These are phyloP conservation scores for Steinernema scapterisci DNA, from an alignment of 2,888 invertebrate species.

Conservation along the genomic window DNA sequence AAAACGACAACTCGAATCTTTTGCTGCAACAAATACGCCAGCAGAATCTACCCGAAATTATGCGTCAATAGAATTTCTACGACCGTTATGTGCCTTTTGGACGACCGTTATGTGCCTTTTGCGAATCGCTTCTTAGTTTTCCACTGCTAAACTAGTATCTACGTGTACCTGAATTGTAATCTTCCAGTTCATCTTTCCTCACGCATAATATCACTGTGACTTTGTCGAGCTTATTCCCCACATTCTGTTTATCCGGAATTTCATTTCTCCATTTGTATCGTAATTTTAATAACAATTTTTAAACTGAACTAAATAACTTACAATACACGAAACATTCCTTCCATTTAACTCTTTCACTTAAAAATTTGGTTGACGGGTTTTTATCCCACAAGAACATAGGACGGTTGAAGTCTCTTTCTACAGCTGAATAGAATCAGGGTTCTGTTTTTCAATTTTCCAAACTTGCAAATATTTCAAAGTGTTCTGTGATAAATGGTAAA, in stretches of 20 bases:
- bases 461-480: too few relatives aligned
- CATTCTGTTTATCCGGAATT: neutral
- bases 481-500: too few relatives aligned
- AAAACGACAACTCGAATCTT: conserved; percentile 14
- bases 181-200: neutral
- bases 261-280: neutral
- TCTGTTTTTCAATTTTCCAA: too few relatives aligned
- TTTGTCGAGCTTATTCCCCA: conserved; percentile 21
- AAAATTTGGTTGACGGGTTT: too few relatives aligned
- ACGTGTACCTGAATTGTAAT: neutral
- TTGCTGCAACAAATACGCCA: conserved; percentile 17
- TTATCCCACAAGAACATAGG: too few relatives aligned
- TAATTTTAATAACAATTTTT: conserved; percentile 2
- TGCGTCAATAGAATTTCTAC: conserved; percentile 9
- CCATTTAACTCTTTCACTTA: too few relatives aligned
- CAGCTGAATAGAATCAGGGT: too few relatives aligned
- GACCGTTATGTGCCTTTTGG: neutral
- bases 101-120: conserved; percentile 5
- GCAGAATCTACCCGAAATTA: conserved; percentile 21
- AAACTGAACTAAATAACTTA: neutral
- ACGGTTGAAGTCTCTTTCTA: too few relatives aligned
- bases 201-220: neutral
- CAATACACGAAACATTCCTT: too few relatives aligned
- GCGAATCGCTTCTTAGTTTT: neutral
- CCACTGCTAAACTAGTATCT: too few relatives aligned